Evolutionary conservation across 2,888 invertebrate species (phyloP), one percentile per base, ranked within the genome.

Genomic region (Lagria hirta): DNA sequence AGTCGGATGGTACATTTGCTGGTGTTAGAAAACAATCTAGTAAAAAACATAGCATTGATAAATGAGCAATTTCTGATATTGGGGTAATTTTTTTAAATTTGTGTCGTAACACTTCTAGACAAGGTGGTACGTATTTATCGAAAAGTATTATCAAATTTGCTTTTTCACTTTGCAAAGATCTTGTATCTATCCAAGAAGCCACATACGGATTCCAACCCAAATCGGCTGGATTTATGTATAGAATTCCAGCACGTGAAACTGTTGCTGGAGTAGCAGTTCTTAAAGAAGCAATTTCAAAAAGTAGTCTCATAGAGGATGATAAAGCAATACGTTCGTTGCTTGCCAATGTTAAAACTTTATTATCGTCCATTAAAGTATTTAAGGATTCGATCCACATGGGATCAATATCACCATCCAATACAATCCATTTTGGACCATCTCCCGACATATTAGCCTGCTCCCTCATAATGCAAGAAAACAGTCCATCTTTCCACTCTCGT

Each of bases 351-450:
- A 96, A 68, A 3, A 94, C 89, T 76, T 96, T 96, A 70, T 96
- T 96, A 66, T 96, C 96, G 69, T 96, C 96, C 95, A 96, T 96
- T 10, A 96, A 83, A 2, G 95, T 96, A 66, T 96, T 96, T 15
- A 96, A 77, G 17, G 93, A 94, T 72, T 96, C 95, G 62, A 96
- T 96, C 96, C 95, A 96, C 94, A 95, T 95, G 1, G 95, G 95
- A 75, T 96, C 95, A 57, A 96, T 95, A 65, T 96, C 95, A 10
- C 96, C 95, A 69, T 96, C 96, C 28, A 94, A 77, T 4, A 96
- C 88, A 58, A 96, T 92, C 96, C 96, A 96, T 68, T 94, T 94
- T 0, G 90, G 87, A 0, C 87, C 86, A 59, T 86, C 86, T 5
- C 89, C 89, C 0, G 82, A 74, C 78, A 93, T 79, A 68, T 93